Evolutionary conservation across 2,113 vertebrate genomes (phyloP).

Genomic region (Gasterosteus nipponicus): DNA sequence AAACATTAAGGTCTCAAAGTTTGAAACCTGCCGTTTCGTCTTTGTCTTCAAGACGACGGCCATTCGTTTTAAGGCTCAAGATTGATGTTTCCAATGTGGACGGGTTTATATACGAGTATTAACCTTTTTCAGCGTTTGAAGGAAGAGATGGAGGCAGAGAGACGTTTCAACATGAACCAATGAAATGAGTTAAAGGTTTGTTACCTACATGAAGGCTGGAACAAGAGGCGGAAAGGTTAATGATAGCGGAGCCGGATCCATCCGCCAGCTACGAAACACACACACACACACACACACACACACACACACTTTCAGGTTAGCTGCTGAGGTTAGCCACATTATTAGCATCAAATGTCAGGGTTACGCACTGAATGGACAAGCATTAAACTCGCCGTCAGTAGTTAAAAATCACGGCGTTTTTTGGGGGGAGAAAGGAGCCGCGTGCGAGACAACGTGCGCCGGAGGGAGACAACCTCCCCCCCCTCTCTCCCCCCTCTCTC

Average conservation of each 20-base stretch:
- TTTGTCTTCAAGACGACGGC: too few relatives aligned
- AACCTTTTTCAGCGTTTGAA: too few relatives aligned
- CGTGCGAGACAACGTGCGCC: too few relatives aligned
- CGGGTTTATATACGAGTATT: too few relatives aligned
- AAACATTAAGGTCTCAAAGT: too few relatives aligned
- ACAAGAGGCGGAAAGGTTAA: constrained; percentile 87
- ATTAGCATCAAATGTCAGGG: constrained; percentile 7
- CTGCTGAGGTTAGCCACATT: constrained; percentile 46
- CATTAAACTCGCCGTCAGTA: too few relatives aligned
- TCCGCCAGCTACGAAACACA: constrained; percentile 78
- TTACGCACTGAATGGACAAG: background rate
- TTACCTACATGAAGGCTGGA: constrained; percentile 93
- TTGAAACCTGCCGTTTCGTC: too few relatives aligned
- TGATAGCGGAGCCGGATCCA: constrained; percentile 86
- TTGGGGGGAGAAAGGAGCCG: too few relatives aligned
- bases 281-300: constrained; percentile 3
- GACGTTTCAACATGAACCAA: background rate
- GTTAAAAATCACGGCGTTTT: too few relatives aligned
- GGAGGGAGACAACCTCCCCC: background rate
- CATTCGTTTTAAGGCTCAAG: too few relatives aligned
- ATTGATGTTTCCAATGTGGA: too few relatives aligned
- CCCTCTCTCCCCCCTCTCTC: background rate
- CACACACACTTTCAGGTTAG: constrained; percentile 48
- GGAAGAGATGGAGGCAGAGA: background rate
- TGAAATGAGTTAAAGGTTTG: constrained; percentile 40